Evolutionary conservation across 2,888 invertebrate genomes (phyloP), one percentile per base, ranked within the genome.

Genomic region (Coelinius sp.): DNA sequence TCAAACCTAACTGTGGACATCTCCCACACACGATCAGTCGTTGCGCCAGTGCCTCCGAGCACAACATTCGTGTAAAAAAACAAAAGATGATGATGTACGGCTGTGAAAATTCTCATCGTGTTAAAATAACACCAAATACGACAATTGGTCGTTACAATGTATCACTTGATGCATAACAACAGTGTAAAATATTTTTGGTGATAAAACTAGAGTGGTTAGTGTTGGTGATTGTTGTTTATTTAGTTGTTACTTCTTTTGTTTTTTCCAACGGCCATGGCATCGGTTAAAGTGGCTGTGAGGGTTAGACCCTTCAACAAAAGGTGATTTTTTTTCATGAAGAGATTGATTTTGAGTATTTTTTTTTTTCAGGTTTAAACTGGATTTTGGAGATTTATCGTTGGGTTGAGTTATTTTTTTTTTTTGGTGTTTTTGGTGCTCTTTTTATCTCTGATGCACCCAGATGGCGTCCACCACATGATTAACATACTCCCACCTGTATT

Each of bases 271-370:
- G 80, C 78, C 80, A 95, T 96, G 96, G 96, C 96, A 86, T 96
- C 96, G 83, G 94, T 97, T 84, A 95, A 95, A 91, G 96, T 96
- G 87, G 96, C 95, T 85, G 95, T 95, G 82, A 92, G 95, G 90
- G 95, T 95, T 89, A 93, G 95, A 88, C 95, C 95, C 89, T 95
- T 95, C 89, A 95, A 95, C 90, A 92, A 94, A 89, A 94, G 95
- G 95, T 95, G 87, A 63, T 1, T 22, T 24, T 53, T 25, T 25
- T 53, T 53, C 3, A 24, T 25, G 1, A 2, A n/a, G 7, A 24
- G 4, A 53, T 6, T 14, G 17, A 31, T n/a, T n/a, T n/a, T n/a
- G n/a, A n/a, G n/a, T 27, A 59, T 73, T 27, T 52, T 41, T 66
- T 46, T 69, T 46, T 31, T 49, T 14, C 24, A 12, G 49, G 24